phyloP scores from a whole-genome alignment of 2,888 invertebrate genomes.

The Eudemis profundana region DNA sequence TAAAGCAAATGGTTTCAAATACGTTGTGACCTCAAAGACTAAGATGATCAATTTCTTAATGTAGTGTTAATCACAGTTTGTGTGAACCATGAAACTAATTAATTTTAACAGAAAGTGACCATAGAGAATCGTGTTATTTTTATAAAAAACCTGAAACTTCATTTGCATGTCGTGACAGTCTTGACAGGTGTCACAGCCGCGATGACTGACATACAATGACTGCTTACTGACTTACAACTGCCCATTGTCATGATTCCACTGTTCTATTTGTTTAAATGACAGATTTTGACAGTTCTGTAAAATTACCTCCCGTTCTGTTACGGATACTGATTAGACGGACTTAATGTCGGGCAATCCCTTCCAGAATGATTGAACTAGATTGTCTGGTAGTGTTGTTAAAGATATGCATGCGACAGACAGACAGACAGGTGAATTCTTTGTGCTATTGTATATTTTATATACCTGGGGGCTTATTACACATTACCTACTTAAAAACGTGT shows the following conservation, averaged over 20 bases:
- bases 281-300: slow-evolving; percentile 28
- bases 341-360: neutral
- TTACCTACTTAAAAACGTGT: no score
- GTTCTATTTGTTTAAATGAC: slow-evolving; percentile 38
- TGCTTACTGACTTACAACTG: slow-evolving; percentile 19
- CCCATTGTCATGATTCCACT: slow-evolving; percentile 14
- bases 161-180: slow-evolving; percentile 16
- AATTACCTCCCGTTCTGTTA: slow-evolving; percentile 21
- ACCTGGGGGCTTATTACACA: no score
- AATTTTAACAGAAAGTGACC: neutral
- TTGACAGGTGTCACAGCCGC: slow-evolving; percentile 34
- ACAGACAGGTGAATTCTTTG: neutral
- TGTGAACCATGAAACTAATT: no score
- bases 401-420: neutral
- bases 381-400: no score
- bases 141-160: neutral
- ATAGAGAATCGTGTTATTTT: neutral
- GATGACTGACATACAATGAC: slow-evolving; percentile 32
- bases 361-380: neutral
- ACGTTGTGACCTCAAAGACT: no score
- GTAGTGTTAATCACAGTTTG: no score
- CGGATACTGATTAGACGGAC: neutral
- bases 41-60: no score
- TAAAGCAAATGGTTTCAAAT: no score
- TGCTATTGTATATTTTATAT: no score